Evolutionary conservation across 2,797 vertebrate species (phyloP).

Genomic region (Pangasius macronema): DNA sequence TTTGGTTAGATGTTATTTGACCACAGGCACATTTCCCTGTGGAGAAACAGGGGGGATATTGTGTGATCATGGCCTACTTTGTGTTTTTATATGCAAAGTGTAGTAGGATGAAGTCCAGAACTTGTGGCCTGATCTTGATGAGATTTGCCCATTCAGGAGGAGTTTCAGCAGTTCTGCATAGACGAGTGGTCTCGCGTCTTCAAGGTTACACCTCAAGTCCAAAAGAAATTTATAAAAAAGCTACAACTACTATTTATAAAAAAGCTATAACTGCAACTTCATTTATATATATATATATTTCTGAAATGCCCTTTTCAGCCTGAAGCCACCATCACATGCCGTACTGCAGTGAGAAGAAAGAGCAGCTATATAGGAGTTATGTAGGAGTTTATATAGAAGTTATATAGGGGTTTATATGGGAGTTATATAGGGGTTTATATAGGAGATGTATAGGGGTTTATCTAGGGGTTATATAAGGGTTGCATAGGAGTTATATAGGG

Average conservation of each 20-base stretch:
- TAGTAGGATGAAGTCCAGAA: constrained; percentile 5
- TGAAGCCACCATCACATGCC: not conserved
- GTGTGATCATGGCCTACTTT: constrained; percentile 42
- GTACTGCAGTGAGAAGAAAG: not conserved
- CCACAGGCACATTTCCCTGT: constrained; percentile 46
- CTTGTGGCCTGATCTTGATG: not conserved
- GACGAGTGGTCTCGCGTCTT: not conserved
- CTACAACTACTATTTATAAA: not conserved
- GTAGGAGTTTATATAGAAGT: not conserved
- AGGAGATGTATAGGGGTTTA: too few relatives aligned
- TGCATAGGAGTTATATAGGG: too few relatives aligned
- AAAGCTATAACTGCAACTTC: not conserved
- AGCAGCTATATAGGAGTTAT: not conserved
- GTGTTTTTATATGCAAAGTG: constrained; percentile 20
- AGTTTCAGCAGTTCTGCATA: not conserved
- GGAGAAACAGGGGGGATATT: constrained; percentile 20
- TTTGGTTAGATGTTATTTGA: constrained; percentile 48
- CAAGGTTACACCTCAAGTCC: not conserved
- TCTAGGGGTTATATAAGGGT: too few relatives aligned
- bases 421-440: too few relatives aligned
- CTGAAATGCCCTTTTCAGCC: not conserved
- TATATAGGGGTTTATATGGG: not conserved
- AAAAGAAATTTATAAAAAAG: not conserved
- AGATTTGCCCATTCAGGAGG: not conserved
- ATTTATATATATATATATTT: not conserved